Base-by-base conservation (phyloP, 2,888 invertebrate genomes). In the Mimumesa dahlbomi region DNA sequence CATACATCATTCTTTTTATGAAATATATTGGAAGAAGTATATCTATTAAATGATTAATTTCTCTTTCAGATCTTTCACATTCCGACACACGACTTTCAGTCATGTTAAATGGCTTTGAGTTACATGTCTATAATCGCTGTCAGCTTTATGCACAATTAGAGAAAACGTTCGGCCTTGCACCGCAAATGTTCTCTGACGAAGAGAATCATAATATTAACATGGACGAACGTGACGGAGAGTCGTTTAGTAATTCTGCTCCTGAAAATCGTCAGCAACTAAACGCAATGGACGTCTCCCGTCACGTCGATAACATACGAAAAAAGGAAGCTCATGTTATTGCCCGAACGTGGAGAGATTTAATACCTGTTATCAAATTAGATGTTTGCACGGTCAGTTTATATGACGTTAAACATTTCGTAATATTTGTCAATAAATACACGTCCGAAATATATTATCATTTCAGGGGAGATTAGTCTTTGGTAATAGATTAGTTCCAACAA, bases 311-410 rank as follows among this genome's bases (percentile, higher is more conserved):
- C 73, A 89, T 89, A 54, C 83, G 89, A 71, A 91, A 94, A 77
- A 94, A 95, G 1, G 95, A 96, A 85, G 96, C 96, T 6, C 89
- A 89, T 48, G 95, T 95, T 69, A 94, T 96, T 91, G 95, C 95
- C 2, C 92, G 96, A 78, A 96, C 96, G 1, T 98, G 98, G 98
- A 92, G 98, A 73, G 98, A 98, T 91, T 93, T 98, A 77, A 96
- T 98, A 85, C 98, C 98, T 31, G 97, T 98, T 57, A 98, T 98
- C 70, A 98, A 98, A 91, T 92, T 97, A 76, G 98, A 98, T 87
- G 93, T 99, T 52, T 95, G 95, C 80, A 95, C 96, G 29, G 94
- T 94, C 88, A 91, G 92, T 90, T 62, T 14, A 16, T 11, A 19
- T 4, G 40, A 48, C 34, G 0, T 22, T 34, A 22, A 25, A 49